These are phyloP conservation scores for Cichladusa arquata DNA, from an alignment of 2,113 vertebrate genomes.

Conservation along the genomic window DNA sequence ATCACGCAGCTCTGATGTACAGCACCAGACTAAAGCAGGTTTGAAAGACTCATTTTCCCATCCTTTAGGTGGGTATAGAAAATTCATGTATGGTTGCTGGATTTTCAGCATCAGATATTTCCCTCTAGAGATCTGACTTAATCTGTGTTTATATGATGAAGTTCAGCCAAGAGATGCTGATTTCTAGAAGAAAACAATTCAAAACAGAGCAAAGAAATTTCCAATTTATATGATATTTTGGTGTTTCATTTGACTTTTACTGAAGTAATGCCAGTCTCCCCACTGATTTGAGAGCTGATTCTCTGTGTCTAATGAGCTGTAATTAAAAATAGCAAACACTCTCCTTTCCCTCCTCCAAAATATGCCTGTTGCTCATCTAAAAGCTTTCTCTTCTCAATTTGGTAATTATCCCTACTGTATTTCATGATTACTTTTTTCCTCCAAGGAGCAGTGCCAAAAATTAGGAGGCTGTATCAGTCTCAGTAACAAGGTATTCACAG, in stretches of 20 bases:
- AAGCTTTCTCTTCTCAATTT: background rate
- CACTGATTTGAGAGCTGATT: background rate
- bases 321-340: slow-evolving; percentile 19
- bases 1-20: background rate
- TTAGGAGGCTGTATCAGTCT: background rate
- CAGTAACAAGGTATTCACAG: background rate
- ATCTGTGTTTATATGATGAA: background rate
- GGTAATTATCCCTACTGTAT: slow-evolving; percentile 16
- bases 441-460: slow-evolving; percentile 17
- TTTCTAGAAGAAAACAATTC: background rate
- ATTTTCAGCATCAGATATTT: background rate
- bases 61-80: background rate
- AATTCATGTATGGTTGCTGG: background rate
- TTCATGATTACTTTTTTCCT: background rate
- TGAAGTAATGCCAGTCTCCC: slow-evolving; percentile 1
- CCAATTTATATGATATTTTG: background rate
- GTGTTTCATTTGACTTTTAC: slow-evolving; percentile 1
- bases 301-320: slow-evolving; percentile 4
- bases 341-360: background rate
- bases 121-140: background rate
- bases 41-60: background rate
- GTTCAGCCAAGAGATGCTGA: background rate
- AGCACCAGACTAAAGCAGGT: background rate
- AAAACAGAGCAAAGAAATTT: background rate
- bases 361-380: background rate